phyloP scores from a whole-genome alignment of 2,113 vertebrate genomes.

The Engystomops pustulosus region DNA sequence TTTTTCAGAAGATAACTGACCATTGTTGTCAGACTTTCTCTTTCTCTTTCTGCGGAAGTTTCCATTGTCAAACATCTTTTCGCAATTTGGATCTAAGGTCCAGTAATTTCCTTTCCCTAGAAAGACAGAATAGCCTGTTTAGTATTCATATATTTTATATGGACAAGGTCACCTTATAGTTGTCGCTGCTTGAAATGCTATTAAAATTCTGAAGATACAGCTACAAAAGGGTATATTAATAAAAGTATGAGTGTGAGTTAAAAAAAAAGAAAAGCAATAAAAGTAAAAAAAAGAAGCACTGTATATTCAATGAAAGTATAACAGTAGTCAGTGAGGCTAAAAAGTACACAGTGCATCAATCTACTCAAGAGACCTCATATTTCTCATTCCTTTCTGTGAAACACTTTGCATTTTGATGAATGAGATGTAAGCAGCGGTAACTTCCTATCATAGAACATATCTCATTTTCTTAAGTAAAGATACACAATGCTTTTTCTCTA shows the following conservation, averaged over 20 bases:
- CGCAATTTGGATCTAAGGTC: constrained; percentile 98
- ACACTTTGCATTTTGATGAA: background rate
- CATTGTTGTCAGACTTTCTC: constrained; percentile 87
- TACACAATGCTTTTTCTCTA: background rate
- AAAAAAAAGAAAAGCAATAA: background rate
- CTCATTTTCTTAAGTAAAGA: background rate
- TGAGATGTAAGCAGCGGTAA: background rate
- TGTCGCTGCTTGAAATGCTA: no score
- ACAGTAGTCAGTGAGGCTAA: background rate
- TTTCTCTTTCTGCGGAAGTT: constrained; percentile 98
- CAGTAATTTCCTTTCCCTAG: constrained; percentile 99
- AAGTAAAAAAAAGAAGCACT: no score
- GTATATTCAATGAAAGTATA: no score
- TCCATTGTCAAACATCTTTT: constrained; percentile 99
- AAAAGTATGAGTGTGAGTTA: background rate
- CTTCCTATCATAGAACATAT: background rate
- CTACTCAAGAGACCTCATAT: background rate
- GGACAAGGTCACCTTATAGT: background rate
- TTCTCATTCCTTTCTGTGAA: constrained; percentile 15
- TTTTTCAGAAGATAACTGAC: constrained; percentile 75
- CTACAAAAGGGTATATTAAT: background rate
- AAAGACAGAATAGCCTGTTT: constrained; percentile 34
- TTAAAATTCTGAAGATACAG: background rate
- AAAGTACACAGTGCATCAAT: background rate
- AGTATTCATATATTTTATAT: background rate